Base-by-base conservation (phyloP, 1,140 invertebrate species). In the Aporrectodea caliginosa region DNA sequence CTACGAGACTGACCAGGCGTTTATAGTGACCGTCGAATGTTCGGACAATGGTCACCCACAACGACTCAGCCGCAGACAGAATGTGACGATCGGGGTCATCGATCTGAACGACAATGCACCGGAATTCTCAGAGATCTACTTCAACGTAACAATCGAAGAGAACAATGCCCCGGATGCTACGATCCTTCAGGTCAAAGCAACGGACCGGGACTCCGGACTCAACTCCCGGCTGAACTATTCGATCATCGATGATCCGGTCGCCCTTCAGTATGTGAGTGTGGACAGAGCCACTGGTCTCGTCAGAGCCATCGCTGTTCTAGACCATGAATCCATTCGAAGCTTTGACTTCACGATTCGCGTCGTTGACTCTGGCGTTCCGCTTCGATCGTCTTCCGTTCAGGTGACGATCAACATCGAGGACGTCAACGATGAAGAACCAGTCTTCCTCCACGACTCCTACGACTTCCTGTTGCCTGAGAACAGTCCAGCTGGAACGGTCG, bases 101-200 rank as follows among this genome's bases (percentile, higher is more conserved):
- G 75, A 76, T n/a, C 35, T 58, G 33, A 76, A 76, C 43, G 75
- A 76, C 75, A 76, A 76, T 22, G 75, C 75, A 32, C 75, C 75
- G 16, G 75, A 27, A 22, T 76, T 76, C 43, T 35, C 16, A 1
- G 22, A 76, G n/a, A 22, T 12, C 33, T 68, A 16, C 32, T 76
- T 35, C 75, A 76, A 68, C 43, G 34, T 76, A n/a, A 68, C 27
- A 1, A 43, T 76, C 27, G 33, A 16, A 30, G 75, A 76, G 43
- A 76, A 76, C 75, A 76, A 35, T n/a, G 16, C 31, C 35, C 22
- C n/a, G 33, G 43, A 58, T 22, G 43, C 35, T 16, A 43, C 22
- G 22, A n/a, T 76, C 33, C n/a, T 58, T 16, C 16, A 58, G 33
- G 33, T 76, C 32, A 35, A 35, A 14, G 75, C 35, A 22, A 76